These are phyloP conservation scores for Ispidina picta DNA, from an alignment of 2,797 vertebrate species.

Conservation along the genomic window DNA sequence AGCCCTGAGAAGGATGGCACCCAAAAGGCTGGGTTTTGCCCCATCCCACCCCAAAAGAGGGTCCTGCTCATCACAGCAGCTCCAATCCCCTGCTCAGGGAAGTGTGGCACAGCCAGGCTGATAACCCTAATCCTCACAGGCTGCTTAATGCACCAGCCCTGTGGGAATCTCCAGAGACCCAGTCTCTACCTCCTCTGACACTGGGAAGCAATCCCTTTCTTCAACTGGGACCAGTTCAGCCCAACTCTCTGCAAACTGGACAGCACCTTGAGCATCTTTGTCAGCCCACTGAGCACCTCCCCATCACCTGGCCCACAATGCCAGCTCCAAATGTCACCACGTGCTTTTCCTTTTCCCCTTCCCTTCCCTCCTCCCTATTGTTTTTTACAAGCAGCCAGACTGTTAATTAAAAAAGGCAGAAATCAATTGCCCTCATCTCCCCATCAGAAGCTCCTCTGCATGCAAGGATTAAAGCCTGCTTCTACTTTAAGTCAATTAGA, in stretches of 20 bases:
- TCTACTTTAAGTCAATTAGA: conserved; percentile 82
- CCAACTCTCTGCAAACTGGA: not conserved
- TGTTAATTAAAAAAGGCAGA: conserved; percentile 81
- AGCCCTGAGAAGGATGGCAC: not conserved
- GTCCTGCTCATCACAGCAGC: not conserved
- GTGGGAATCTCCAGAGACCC: not conserved
- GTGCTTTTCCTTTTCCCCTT: not conserved
- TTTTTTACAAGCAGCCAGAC: conserved; percentile 71
- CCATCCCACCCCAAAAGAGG: not conserved
- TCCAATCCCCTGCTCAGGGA: not conserved
- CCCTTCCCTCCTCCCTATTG: conserved; percentile 48
- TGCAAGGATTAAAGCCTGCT: conserved; percentile 77
- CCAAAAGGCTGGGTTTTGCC: not conserved
- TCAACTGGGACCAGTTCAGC: not conserved
- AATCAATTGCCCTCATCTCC: conserved; percentile 81
- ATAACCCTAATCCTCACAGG: not conserved
- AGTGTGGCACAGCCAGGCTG: not conserved
- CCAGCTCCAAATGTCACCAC: conserved; percentile 21
- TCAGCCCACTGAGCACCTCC: not conserved
- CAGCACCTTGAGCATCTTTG: not conserved
- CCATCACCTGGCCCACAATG: fast-evolving
- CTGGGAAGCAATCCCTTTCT: not conserved
- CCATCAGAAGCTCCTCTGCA: conserved; percentile 77
- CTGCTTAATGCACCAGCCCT: not conserved
- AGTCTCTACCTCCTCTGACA: not conserved